phyloP scores from a whole-genome alignment of 2,797 vertebrate species.

The Anniella stebbinsi region DNA sequence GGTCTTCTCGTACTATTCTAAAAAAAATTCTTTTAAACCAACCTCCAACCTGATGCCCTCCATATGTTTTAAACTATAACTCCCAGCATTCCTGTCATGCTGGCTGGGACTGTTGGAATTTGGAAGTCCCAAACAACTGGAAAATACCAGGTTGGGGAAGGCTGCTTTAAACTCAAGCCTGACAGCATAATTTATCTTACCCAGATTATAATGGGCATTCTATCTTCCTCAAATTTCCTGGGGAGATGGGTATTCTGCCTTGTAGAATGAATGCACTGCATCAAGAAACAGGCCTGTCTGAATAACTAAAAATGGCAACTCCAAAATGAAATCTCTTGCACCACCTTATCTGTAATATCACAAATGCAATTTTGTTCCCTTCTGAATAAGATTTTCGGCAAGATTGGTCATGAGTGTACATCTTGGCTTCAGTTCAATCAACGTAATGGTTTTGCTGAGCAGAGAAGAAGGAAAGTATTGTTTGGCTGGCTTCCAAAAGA shows the following conservation, averaged over 20 bases:
- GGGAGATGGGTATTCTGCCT: background rate
- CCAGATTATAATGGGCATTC: background rate
- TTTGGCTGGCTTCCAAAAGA: slow-evolving; percentile 54
- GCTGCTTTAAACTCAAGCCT: background rate
- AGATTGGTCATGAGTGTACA: slow-evolving; percentile 27
- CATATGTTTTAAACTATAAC: too few species aligned
- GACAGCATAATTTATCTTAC: background rate
- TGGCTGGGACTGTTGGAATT: too few species aligned
- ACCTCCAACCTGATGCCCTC: too few species aligned
- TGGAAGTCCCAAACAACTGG: too few species aligned
- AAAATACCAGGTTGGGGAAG: background rate
- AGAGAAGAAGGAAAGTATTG: slow-evolving; percentile 45
- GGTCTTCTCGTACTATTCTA: background rate
- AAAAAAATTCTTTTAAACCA: background rate
- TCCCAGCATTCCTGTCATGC: too few species aligned
- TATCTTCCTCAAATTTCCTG: slow-evolving; percentile 36
- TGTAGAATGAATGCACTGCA: background rate
- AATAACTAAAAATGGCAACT: slow-evolving; percentile 17
- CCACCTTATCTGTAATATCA: slow-evolving; percentile 35
- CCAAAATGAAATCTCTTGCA: slow-evolving; percentile 35
- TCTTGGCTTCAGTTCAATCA: slow-evolving; percentile 34
- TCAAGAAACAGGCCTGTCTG: background rate
- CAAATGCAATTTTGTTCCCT: slow-evolving; percentile 48
- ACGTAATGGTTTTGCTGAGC: slow-evolving; percentile 51
- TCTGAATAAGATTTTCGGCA: slow-evolving; percentile 43